These are phyloP conservation scores for Saxicola maurus DNA, from an alignment of 2,797 vertebrate species.

Conservation along the genomic window DNA sequence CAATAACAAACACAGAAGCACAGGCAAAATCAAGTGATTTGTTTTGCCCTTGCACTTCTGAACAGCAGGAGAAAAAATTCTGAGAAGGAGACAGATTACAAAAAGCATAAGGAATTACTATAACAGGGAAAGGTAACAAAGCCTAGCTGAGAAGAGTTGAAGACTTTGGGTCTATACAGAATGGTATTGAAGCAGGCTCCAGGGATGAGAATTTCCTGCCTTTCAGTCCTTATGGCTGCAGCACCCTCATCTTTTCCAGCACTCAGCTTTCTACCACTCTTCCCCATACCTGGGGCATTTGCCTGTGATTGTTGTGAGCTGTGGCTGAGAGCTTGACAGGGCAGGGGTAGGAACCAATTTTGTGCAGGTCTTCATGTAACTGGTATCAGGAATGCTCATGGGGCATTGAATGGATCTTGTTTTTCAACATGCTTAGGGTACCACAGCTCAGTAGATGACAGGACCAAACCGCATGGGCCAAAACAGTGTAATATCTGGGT, in stretches of 20 bases:
- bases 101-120: not conserved
- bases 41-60: not conserved
- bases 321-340: not conserved
- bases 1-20: not conserved
- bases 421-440: not conserved
- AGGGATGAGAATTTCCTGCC: not conserved
- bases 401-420: not conserved
- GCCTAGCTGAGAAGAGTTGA: accelerated
- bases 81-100: not conserved
- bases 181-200: not conserved
- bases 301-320: not conserved
- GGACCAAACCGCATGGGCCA: not conserved
- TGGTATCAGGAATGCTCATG: accelerated
- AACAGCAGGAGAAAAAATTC: not conserved
- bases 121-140: not conserved
- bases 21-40: not conserved
- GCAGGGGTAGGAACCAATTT: not conserved
- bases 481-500: not conserved
- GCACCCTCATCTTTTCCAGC: not conserved
- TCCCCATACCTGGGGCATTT: not conserved
- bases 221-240: not conserved
- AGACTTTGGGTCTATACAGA: not conserved
- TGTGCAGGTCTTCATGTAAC: not conserved
- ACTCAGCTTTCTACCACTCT: not conserved
- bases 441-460: not conserved